These are phyloP conservation scores for Numida meleagris DNA, from an alignment of 2,113 vertebrate genomes.

Conservation along the genomic window DNA sequence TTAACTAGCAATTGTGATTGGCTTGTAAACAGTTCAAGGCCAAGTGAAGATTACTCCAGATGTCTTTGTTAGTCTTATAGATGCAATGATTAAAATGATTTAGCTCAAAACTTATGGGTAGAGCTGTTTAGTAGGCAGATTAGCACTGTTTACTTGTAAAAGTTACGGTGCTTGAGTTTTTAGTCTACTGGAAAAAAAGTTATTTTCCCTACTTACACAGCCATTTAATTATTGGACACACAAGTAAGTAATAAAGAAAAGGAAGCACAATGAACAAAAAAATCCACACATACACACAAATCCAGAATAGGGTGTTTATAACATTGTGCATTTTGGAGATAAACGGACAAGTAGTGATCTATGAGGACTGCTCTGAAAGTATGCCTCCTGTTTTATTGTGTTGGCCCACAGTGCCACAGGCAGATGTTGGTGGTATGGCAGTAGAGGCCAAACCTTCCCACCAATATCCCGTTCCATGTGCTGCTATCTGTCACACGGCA, in stretches of 20 bases:
- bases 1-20: background rate
- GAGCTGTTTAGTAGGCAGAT: background rate
- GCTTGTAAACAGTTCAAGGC: background rate
- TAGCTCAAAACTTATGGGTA: background rate
- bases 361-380: background rate
- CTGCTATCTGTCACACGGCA: too few species aligned
- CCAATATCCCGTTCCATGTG: too few species aligned
- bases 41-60: background rate
- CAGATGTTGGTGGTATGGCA: too few species aligned
- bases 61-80: background rate
- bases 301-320: background rate
- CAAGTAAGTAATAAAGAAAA: background rate
- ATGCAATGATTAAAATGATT: background rate
- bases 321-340: background rate
- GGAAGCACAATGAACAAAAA: fast-evolving
- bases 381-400: too few species aligned
- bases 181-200: fast-evolving
- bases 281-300: background rate
- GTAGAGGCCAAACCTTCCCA: too few species aligned
- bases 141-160: background rate
- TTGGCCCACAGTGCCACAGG: too few species aligned
- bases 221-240: background rate
- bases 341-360: background rate
- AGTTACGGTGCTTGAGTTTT: background rate
- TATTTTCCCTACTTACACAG: background rate